Percentiles rank a stretch among this genome's conserved stretches.
Evolutionary conservation across 1,140 invertebrate genomes (phyloP).

Genomic region (Papilio machaon): DNA sequence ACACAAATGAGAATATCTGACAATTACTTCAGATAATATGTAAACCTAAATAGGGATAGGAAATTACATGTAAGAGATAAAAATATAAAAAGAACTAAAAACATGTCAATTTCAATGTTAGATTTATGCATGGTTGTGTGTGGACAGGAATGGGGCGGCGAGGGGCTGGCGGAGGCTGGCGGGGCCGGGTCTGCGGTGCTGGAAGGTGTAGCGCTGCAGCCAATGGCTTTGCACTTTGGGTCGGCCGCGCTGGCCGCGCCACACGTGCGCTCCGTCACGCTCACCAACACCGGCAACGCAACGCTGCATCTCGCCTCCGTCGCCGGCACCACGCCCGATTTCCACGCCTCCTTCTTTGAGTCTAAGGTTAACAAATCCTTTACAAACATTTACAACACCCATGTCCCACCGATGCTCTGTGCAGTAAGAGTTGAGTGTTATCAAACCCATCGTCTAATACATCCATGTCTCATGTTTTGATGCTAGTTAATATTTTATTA

Average conservation of each 20-base stretch:
- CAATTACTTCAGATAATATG: too few relatives aligned
- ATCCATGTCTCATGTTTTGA: background rate
- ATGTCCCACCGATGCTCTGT: too few relatives aligned
- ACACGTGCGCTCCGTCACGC: slow-evolving; percentile 62
- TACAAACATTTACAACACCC: background rate
- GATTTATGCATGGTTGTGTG: background rate
- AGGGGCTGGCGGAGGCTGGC: slow-evolving; percentile 18
- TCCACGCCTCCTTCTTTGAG: slow-evolving; percentile 76
- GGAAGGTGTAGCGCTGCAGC: slow-evolving; percentile 57
- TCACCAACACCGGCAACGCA: slow-evolving; percentile 71
- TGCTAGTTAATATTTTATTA: background rate
- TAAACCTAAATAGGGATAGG: too few relatives aligned
- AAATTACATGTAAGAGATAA: too few relatives aligned
- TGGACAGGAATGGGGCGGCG: slow-evolving; percentile 65
- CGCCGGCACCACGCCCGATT: slow-evolving; percentile 73
- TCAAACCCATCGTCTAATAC: background rate
- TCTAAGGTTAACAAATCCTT: slow-evolving; percentile 58
- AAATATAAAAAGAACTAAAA: too few relatives aligned
- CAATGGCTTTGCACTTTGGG: slow-evolving; percentile 57
- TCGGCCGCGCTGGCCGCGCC: slow-evolving; percentile 60
- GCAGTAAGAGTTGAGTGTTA: too few relatives aligned
- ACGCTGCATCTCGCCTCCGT: slow-evolving; percentile 75
- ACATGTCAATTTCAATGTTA: too few relatives aligned
- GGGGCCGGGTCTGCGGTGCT: slow-evolving; percentile 39
- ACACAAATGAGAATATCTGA: too few relatives aligned